Conservation (phyloP, 2,797 vertebrate species). For the Perodicticus potto region DNA sequence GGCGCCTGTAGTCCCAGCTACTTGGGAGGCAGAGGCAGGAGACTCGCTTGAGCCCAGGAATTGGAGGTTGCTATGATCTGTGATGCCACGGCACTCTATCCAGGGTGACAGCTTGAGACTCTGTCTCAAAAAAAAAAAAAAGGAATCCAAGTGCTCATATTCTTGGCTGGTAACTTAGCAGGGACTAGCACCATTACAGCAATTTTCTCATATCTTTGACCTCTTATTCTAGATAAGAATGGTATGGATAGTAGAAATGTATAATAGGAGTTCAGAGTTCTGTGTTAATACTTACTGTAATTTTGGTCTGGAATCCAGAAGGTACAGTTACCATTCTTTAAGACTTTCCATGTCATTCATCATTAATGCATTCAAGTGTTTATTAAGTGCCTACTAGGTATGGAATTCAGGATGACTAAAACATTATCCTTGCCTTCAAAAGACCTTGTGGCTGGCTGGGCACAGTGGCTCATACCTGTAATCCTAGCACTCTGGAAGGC, state of each 20-base stretch:
- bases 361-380: conserved; percentile 56
- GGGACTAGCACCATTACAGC: neutral
- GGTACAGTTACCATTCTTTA: neutral
- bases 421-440: conserved; percentile 45
- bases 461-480: too few relatives aligned
- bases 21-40: too few relatives aligned
- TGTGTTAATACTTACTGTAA: conserved; percentile 42
- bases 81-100: too few relatives aligned
- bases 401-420: conserved; percentile 59
- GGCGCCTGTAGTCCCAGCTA: too few relatives aligned
- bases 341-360: neutral
- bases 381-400: conserved; percentile 45
- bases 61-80: too few relatives aligned
- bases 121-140: too few relatives aligned
- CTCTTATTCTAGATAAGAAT: conserved; percentile 46
- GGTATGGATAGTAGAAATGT: conserved; percentile 22
- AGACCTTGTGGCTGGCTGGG: conserved; percentile 26
- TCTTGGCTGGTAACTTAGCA: conserved; percentile 40
- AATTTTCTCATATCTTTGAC: conserved; percentile 17
- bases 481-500: too few relatives aligned
- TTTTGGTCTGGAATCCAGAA: conserved; percentile 59
- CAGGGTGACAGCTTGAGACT: too few relatives aligned
- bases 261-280: conserved; percentile 33
- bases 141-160: too few relatives aligned
- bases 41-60: too few relatives aligned